Evolutionary conservation across 2,888 invertebrate species (phyloP).

Genomic region (Trichopoda pennipes): DNA sequence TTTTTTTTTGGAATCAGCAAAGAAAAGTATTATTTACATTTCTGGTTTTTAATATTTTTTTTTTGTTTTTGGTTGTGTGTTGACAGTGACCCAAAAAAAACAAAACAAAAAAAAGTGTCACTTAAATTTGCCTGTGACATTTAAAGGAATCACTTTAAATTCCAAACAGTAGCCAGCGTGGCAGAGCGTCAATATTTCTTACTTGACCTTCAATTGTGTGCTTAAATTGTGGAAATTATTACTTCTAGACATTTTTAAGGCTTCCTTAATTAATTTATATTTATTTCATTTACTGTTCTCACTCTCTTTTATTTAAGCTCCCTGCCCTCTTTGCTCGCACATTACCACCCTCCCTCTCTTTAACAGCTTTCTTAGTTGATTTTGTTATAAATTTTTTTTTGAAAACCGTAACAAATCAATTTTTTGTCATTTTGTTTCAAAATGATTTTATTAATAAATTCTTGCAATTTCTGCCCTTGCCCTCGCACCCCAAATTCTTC

Average conservation of each 20-base stretch:
- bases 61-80: not conserved
- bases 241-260: constrained; percentile 46
- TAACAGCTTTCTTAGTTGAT: not conserved
- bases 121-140: constrained; percentile 12
- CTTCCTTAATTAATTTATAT: constrained; percentile 28
- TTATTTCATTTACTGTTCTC: not conserved
- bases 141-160: constrained; percentile 55
- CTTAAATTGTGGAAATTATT: constrained; percentile 26
- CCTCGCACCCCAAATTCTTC: not conserved
- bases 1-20: no score
- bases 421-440: constrained; percentile 5
- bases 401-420: constrained; percentile 60
- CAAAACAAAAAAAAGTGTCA: constrained; percentile 4
- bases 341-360: not conserved
- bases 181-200: constrained; percentile 7
- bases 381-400: constrained; percentile 17
- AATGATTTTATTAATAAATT: constrained; percentile 51
- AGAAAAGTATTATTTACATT: constrained; percentile 23
- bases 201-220: constrained; percentile 28
- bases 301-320: not conserved
- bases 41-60: constrained; percentile 16
- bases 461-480: not conserved
- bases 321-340: not conserved
- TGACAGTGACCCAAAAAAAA: not conserved
- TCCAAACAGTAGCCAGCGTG: constrained; percentile 42